Percentiles rank a stretch among this genome's conserved stretches.
Evolutionary conservation across 2,888 invertebrate species (phyloP).

Genomic region (Liodrosophila aerea): DNA sequence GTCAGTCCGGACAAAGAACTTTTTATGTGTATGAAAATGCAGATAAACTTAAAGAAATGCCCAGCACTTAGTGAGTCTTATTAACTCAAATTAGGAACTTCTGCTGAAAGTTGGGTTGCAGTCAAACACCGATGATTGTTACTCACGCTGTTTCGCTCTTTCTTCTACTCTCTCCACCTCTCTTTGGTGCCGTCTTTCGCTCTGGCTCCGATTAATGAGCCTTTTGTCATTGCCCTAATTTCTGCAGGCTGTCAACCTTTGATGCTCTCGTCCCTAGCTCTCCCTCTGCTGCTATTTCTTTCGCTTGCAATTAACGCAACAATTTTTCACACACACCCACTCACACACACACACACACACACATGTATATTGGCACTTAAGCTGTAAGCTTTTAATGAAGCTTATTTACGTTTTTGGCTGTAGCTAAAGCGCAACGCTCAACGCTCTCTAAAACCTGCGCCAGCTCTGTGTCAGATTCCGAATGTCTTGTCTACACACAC

Average conservation of each 20-base stretch:
- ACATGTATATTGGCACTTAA: slow-evolving; percentile 51
- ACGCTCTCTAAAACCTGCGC: slow-evolving; percentile 9
- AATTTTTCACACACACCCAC: slow-evolving; percentile 55
- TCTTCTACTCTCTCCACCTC: not conserved
- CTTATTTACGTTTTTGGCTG: slow-evolving; percentile 67
- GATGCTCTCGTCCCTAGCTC: slow-evolving; percentile 1
- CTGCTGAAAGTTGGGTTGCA: no score
- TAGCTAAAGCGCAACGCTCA: not conserved
- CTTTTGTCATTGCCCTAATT: slow-evolving; percentile 30
- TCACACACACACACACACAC: slow-evolving; percentile 20
- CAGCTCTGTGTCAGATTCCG: slow-evolving; percentile 11
- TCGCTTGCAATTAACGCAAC: slow-evolving; percentile 65
- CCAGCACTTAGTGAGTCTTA: no score
- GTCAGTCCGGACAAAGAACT: no score
- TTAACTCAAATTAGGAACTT: no score
- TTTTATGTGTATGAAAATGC: no score
- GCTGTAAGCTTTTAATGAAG: slow-evolving; percentile 75
- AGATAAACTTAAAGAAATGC: no score
- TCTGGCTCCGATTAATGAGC: slow-evolving; percentile 4
- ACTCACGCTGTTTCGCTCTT: no score
- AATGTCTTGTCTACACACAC: slow-evolving; percentile 47
- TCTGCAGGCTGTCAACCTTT: slow-evolving; percentile 19
- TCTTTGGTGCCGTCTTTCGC: not conserved
- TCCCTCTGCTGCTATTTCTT: not conserved
- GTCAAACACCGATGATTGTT: no score